A percentile compares a stretch with the other conserved stretches of the same genome.
Evolutionary conservation across 2,888 invertebrate species (phyloP).

Genomic region (Strigamia transsilvanica): DNA sequence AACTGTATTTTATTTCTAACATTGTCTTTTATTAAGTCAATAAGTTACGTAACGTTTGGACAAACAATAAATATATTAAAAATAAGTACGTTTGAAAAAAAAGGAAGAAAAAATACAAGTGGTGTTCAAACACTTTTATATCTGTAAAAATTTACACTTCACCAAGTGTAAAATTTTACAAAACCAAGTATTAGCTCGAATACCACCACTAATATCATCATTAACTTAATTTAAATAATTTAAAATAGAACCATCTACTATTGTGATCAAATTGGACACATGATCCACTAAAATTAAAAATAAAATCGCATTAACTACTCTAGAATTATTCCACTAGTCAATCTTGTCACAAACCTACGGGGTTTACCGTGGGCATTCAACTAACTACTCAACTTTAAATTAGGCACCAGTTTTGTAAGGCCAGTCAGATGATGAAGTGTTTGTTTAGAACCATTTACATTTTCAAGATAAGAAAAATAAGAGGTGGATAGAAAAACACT

Average conservation of each 20-base stretch:
- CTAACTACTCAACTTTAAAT: conserved; percentile 28
- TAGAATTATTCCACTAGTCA: neutral
- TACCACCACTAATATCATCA: neutral
- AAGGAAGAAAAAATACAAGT: neutral
- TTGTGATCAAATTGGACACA: neutral
- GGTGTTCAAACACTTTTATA: neutral
- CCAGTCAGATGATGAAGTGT: conserved; percentile 39
- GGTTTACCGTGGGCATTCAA: neutral
- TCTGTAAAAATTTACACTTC: neutral
- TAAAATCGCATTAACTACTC: neutral
- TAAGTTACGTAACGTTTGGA: neutral
- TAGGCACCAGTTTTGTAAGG: conserved; percentile 43
- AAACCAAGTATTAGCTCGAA: neutral
- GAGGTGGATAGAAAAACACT: conserved; percentile 38
- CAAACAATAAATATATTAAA: conserved; percentile 36
- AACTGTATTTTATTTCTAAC: conserved; percentile 7
- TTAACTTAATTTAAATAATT: neutral
- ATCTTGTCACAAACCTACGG: neutral
- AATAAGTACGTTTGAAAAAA: neutral
- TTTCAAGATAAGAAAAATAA: neutral
- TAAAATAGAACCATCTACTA: neutral
- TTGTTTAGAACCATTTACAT: neutral
- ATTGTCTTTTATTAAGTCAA: conserved; percentile 41
- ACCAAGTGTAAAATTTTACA: neutral
- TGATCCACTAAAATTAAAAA: neutral